phyloP scores from a whole-genome alignment of 2,888 invertebrate genomes.

The Xestia sexstrigata region DNA sequence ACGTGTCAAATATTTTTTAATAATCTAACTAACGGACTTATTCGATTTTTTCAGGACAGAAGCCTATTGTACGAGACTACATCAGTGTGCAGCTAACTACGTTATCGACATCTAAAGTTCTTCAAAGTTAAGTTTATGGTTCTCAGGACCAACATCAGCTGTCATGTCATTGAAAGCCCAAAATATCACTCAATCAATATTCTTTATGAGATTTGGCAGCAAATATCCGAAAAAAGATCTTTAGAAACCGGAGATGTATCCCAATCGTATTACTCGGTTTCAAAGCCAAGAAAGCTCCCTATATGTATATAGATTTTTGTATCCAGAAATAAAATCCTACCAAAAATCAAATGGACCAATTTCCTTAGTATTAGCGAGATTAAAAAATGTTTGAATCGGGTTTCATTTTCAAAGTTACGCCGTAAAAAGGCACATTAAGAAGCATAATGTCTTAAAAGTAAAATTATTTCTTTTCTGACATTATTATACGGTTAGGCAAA shows the following conservation, averaged over 20 bases:
- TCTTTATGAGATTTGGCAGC: background rate
- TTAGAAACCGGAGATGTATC: background rate
- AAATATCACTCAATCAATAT: background rate
- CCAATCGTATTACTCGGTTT: conserved; percentile 27
- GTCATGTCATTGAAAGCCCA: background rate
- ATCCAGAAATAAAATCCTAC: conserved; percentile 30
- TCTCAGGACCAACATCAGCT: background rate
- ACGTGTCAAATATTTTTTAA: too few species aligned
- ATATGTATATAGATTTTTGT: background rate
- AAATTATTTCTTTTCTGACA: conserved; percentile 54
- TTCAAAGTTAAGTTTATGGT: background rate
- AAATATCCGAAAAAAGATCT: background rate
- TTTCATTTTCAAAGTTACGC: conserved; percentile 53
- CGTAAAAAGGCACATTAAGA: conserved; percentile 60
- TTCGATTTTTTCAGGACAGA: too few species aligned
- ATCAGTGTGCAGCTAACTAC: too few species aligned
- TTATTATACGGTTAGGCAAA: conserved; percentile 38
- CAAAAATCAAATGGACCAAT: conserved; percentile 50
- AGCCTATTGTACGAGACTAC: too few species aligned
- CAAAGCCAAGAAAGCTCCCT: conserved; percentile 7
- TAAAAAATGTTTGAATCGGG: conserved; percentile 51
- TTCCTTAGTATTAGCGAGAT: conserved; percentile 43
- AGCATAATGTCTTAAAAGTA: conserved; percentile 52
- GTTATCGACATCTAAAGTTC: too few species aligned
- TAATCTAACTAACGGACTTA: too few species aligned